Percentiles rank a stretch among this genome's conserved stretches.
phyloP scores from a whole-genome alignment of 2,113 vertebrate genomes.

The Tapirus terrestris region DNA sequence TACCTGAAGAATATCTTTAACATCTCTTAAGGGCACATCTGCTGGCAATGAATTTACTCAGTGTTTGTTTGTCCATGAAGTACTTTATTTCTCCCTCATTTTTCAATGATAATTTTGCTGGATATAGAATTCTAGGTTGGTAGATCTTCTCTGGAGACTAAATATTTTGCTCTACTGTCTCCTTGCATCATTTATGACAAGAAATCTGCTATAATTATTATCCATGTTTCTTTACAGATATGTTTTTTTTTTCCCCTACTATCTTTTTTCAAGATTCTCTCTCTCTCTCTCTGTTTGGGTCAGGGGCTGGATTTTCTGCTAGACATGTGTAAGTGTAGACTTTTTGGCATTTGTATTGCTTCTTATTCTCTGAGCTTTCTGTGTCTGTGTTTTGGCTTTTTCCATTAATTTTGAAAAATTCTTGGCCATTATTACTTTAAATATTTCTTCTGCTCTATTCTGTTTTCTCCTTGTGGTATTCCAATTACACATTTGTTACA shows the following conservation, averaged over 20 bases:
- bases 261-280: not conserved
- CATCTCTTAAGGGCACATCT: not conserved
- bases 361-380: not conserved
- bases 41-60: not conserved
- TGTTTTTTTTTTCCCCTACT: not conserved
- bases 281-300: not conserved
- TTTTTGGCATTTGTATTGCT: not conserved
- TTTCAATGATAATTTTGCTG: not conserved
- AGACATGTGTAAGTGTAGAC: not conserved
- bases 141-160: not conserved
- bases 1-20: not conserved
- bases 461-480: not conserved
- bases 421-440: not conserved
- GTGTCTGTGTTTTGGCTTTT: not conserved
- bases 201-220: not conserved
- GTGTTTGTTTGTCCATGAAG: not conserved
- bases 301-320: not conserved
- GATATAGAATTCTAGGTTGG: not conserved
- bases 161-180: not conserved
- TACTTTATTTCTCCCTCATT: not conserved
- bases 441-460: not conserved
- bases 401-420: not conserved
- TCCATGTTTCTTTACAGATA: not conserved
- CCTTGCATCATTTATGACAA: not conserved
- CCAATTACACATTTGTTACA: not conserved